Evolutionary conservation across 2,113 vertebrate genomes (phyloP), one percentile per base, ranked within the genome.

Genomic region (Heterocephalus glaber): DNA sequence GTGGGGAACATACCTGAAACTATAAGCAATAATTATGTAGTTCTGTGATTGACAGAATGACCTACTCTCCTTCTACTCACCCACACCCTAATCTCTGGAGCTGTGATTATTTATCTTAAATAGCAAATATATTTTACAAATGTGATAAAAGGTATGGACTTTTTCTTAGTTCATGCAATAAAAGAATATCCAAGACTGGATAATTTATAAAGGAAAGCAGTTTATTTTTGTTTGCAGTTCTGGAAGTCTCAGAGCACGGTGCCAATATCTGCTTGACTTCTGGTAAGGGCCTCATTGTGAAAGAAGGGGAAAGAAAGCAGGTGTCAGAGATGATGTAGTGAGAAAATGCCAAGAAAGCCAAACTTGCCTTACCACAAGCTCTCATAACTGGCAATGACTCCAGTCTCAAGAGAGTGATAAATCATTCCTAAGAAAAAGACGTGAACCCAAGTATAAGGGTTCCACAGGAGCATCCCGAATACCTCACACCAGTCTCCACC

Each of bases 81-180:
- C 12, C 44, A 58, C 26, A 89, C n/a, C 49, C 4, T 52, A 81
- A 38, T 79, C 13, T 92, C 26, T 74, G 7, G 9, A 88, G 13
- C 24, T 76, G 8, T 20, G 2, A 65, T 72, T 95, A 44, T 54
- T 81, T 66, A 76, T 41, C 16, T 66, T 72, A 85, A 2, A 22
- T 26, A 30, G 17, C 28, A 88, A 94, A 74, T 14, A 77, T 20
- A 83, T 60, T 97, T 85, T 86, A 2, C 11, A 90, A 13, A 56
- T 19, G 5, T 61, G 22, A 44, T 86, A 41, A 47, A 76, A 16
- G 12, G 0, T 47, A 14, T n/a, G 14, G n/a, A 66, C 1, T 22
- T 38, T 30, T 2, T 79, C 49, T 68, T 68, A 6, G 16, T 52
- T 60, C 49, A 38, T 49, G 24, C 5, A 60, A 1, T 61, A 79